Evolutionary conservation across 2,113 vertebrate genomes (phyloP), one percentile per base, ranked within the genome.

Genomic region (Corydoras maculifer): DNA sequence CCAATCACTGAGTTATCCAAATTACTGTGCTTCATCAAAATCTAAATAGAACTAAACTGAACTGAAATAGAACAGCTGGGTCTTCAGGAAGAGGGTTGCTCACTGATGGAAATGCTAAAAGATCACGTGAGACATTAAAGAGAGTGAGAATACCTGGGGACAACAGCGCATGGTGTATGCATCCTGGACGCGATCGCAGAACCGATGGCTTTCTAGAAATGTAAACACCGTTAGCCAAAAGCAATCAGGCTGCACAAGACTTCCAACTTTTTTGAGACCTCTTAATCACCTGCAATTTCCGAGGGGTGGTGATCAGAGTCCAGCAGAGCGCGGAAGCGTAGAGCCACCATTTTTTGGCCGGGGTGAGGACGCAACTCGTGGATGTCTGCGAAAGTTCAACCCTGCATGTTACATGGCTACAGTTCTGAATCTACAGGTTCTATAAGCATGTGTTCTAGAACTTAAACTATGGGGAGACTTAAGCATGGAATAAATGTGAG

Each of bases 241-340:
- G 68, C 14, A 6, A 48, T 14, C 14, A 65, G 59, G 18, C 18
- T 25, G 18, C 18, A 25, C 14, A 2, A 3, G 11, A 0, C 58
- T 15, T 63, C 68, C 57, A 60, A 50, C n/a, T 18, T 67, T 31
- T 25, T 6, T 8, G 58, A 68, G 29, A 1, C 2, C 32, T 2
- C 1, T 11, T 48, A 25, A 59, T 15, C 77, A 98, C 97, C 97
- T 92, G 96, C 94, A 81, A 99, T 98, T 87, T 98, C 88, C 68
- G 96, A 99, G 0, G 96, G 94, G 72, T 99, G 96, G 65, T 99
- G 97, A 80, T 99, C 97, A 0, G 97, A 99, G 78, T 99, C 93
- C 74, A 99, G 83, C 51, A 99, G 91, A 0, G 95, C 95, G 57
- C 96, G 92, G 87, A 99, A 98, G 15, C 96, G 92, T 71, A 90